These are phyloP conservation scores for Psilopsiagon aymara DNA, from an alignment of 2,113 vertebrate species.

Conservation along the genomic window DNA sequence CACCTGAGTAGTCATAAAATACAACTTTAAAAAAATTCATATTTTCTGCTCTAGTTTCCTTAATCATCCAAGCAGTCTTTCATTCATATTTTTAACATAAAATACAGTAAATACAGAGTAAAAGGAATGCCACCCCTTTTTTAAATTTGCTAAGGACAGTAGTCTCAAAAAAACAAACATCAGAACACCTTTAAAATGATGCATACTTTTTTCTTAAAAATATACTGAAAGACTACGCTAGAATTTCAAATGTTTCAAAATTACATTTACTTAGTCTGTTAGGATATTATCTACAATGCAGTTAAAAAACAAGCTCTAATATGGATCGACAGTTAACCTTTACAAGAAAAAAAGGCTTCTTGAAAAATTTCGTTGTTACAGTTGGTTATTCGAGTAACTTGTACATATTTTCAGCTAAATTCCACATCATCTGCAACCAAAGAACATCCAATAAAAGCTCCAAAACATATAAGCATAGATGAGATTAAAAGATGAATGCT, in stretches of 20 bases:
- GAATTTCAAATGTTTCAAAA: background rate
- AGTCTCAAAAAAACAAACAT: background rate
- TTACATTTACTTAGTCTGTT: background rate
- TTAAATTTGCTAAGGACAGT: background rate
- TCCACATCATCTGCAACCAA: background rate
- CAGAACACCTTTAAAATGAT: background rate
- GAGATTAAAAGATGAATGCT: background rate
- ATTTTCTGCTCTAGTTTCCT: background rate
- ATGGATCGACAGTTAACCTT: background rate
- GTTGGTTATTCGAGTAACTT: background rate
- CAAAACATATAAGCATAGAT: background rate
- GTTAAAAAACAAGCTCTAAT: background rate
- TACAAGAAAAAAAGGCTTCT: background rate
- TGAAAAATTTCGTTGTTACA: background rate
- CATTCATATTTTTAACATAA: background rate
- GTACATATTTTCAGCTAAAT: background rate
- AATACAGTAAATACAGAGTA: background rate
- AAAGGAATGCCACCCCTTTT: background rate
- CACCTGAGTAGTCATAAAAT: background rate
- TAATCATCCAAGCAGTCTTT: background rate
- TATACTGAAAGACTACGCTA: background rate
- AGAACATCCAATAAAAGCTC: background rate
- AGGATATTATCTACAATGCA: background rate
- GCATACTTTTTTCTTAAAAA: background rate
- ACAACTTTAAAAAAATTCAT: background rate